Percentiles rank a stretch among this genome's conserved stretches.
phyloP scores from a whole-genome alignment of 2,888 invertebrate species.

The Saturnia japonica region DNA sequence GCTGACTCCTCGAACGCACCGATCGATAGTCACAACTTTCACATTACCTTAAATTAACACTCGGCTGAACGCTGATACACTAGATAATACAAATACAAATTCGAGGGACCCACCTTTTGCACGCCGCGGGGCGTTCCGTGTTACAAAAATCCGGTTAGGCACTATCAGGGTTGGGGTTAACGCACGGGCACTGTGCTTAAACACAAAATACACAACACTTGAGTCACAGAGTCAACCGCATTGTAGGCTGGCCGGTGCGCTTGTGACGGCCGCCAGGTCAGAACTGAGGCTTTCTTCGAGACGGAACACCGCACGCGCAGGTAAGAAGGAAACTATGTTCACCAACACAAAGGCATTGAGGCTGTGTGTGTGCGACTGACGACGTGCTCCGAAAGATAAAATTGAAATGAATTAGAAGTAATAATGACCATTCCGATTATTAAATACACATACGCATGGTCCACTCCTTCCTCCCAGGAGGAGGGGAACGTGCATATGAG shows the following conservation, averaged over 20 bases:
- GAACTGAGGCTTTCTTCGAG: conserved; percentile 78
- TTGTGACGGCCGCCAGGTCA: conserved; percentile 76
- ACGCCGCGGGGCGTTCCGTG: conserved; percentile 69
- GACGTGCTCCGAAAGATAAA: conserved; percentile 28
- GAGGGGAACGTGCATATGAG: too few relatives aligned
- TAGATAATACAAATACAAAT: conserved; percentile 44
- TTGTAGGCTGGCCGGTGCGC: conserved; percentile 73
- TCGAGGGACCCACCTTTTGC: conserved; percentile 63
- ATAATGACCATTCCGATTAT: too few relatives aligned
- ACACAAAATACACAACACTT: conserved; percentile 76
- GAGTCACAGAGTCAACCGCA: conserved; percentile 72
- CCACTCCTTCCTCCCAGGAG: too few relatives aligned
- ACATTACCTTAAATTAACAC: conserved; percentile 79
- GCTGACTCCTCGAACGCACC: conserved; percentile 71
- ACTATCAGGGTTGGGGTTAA: conserved; percentile 79
- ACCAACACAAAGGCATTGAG: conserved; percentile 47
- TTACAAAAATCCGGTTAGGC: conserved; percentile 74
- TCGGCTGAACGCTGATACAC: conserved; percentile 51
- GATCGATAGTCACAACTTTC: conserved; percentile 77
- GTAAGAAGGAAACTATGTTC: conserved; percentile 67
- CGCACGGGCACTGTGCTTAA: conserved; percentile 75
- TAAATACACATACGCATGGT: too few relatives aligned
- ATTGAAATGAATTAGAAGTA: conserved; percentile 22
- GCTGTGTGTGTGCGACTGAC: conserved; percentile 43
- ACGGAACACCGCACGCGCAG: conserved; percentile 67